Evolutionary conservation across 2,113 vertebrate species (phyloP).

Genomic region (Perca flavescens): DNA sequence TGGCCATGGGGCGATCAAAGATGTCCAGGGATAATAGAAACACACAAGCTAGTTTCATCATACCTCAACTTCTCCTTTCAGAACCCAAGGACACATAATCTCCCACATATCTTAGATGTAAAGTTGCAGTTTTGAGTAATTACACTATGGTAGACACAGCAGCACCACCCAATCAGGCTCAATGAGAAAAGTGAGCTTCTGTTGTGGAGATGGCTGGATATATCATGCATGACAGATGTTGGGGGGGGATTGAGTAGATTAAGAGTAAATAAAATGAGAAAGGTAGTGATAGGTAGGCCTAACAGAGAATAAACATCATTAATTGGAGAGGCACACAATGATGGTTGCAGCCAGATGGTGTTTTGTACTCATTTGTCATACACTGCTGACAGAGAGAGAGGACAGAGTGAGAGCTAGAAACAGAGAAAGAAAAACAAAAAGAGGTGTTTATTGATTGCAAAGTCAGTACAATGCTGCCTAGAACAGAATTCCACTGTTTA

Average conservation of each 20-base stretch:
- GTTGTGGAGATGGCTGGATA: conserved; percentile 22
- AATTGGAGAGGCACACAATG: conserved; percentile 79
- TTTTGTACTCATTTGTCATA: conserved; percentile 86
- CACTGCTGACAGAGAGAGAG: conserved; percentile 72
- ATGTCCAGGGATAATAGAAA: not conserved
- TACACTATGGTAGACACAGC: not conserved
- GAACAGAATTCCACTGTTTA: conserved; percentile 64
- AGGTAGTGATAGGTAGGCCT: conserved; percentile 69
- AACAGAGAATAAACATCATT: conserved; percentile 80
- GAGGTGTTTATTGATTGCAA: conserved; percentile 74
- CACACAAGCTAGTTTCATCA: not conserved
- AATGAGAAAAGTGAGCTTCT: conserved; percentile 27
- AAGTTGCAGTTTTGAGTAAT: not conserved
- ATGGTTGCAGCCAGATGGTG: conserved; percentile 83
- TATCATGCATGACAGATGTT: conserved; percentile 51
- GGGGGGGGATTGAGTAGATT: conserved; percentile 38
- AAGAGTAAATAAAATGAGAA: conserved; percentile 70
- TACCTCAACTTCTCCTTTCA: not conserved
- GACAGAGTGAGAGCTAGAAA: conserved; percentile 49
- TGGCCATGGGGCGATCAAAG: not conserved
- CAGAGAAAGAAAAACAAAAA: conserved; percentile 52
- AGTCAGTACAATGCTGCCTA: conserved; percentile 53
- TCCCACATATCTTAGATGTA: not conserved
- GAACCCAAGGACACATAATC: not conserved
- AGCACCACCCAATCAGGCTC: conserved; percentile 8